Evolutionary conservation across 2,888 invertebrate genomes (phyloP).

Genomic region (Rosalia funebris): DNA sequence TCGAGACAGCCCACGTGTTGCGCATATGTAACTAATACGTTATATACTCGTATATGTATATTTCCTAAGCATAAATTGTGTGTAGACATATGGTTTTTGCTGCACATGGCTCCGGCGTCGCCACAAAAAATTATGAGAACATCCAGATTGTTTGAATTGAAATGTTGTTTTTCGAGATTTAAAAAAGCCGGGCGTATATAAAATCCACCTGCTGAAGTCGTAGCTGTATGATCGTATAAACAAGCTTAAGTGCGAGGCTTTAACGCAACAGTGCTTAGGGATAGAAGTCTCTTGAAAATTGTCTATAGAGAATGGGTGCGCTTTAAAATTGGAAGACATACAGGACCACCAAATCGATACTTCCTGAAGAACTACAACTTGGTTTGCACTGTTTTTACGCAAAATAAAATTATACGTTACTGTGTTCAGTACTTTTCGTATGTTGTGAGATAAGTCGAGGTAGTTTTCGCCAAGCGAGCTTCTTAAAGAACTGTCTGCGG

Average conservation of each 20-base stretch:
- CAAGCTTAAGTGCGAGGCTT: neutral
- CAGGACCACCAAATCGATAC: too few relatives aligned
- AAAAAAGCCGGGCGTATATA: conserved; percentile 4
- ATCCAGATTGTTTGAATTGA: conserved; percentile 17
- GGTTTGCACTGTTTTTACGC: too few relatives aligned
- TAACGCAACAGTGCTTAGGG: too few relatives aligned
- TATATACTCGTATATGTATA: conserved; percentile 11
- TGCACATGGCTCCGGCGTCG: conserved; percentile 12
- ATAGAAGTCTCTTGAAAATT: too few relatives aligned
- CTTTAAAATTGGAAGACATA: too few relatives aligned
- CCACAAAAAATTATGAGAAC: conserved; percentile 19
- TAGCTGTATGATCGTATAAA: neutral
- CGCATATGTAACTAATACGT: conserved; percentile 22
- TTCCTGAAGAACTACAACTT: too few relatives aligned
- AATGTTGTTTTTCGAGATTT: conserved; percentile 3
- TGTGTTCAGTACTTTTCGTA: too few relatives aligned
- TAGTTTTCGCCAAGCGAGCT: too few relatives aligned
- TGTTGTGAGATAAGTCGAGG: too few relatives aligned
- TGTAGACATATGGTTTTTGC: conserved; percentile 19
- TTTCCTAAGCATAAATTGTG: conserved; percentile 11
- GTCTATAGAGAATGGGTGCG: too few relatives aligned
- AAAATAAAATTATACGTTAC: too few relatives aligned
- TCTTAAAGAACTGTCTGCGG: too few relatives aligned
- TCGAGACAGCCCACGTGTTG: conserved; percentile 16
- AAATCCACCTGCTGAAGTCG: conserved; percentile 15